These are phyloP conservation scores for Pharmacophagus antenor DNA, from an alignment of 2,888 invertebrate species.

Conservation along the genomic window DNA sequence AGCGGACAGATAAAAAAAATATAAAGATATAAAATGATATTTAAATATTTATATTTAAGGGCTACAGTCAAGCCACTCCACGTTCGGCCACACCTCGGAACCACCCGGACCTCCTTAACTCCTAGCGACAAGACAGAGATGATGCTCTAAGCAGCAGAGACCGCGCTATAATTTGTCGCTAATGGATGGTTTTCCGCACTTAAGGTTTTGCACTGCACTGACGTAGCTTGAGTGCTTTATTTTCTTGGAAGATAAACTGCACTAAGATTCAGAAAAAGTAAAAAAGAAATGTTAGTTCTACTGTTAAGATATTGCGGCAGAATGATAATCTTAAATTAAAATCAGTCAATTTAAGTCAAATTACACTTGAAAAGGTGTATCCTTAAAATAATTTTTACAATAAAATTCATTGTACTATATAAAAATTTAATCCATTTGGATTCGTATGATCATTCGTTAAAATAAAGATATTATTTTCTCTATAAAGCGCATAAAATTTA, in stretches of 20 bases:
- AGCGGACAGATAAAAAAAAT: too few species aligned
- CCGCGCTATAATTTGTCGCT: conserved; percentile 14
- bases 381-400: background rate
- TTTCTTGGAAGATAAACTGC: conserved; percentile 1
- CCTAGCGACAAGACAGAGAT: conserved; percentile 15
- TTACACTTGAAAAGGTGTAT: background rate
- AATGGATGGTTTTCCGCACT: conserved; percentile 25
- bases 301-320: background rate
- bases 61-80: too few species aligned
- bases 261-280: background rate
- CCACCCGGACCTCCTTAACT: background rate
- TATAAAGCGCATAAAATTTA: background rate
- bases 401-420: background rate
- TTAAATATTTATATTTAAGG: too few species aligned
- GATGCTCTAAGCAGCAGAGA: background rate
- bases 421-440: background rate
- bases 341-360: background rate
- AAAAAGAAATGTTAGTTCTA: background rate
- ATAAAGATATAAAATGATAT: too few species aligned
- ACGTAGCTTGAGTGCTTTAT: conserved; percentile 19
- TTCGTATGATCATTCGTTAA: background rate
- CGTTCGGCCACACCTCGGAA: background rate
- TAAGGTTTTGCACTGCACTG: conserved; percentile 15
- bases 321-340: too few species aligned
- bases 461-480: background rate